Evolutionary conservation across 2,888 invertebrate genomes (phyloP).

Genomic region (Cartodere bifasciata): DNA sequence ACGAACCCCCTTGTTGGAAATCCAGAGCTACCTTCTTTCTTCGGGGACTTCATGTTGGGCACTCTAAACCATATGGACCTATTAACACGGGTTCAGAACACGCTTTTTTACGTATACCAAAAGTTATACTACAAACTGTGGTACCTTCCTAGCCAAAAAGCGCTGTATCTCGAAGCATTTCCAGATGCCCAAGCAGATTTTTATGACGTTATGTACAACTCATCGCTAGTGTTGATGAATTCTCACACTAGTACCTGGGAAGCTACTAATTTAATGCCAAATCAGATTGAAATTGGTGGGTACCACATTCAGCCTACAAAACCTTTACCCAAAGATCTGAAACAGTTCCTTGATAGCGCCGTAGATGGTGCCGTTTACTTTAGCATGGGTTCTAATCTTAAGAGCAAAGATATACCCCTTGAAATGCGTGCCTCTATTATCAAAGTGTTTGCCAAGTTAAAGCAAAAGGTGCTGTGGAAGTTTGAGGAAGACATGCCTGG

Average conservation of each 20-base stretch:
- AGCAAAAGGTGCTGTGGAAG: slow-evolving; percentile 41
- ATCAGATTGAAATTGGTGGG: slow-evolving; percentile 45
- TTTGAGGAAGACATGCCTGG: slow-evolving; percentile 35
- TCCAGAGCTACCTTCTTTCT: slow-evolving; percentile 33
- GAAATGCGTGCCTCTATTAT: slow-evolving; percentile 40
- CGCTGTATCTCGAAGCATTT: slow-evolving; percentile 20
- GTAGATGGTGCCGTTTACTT: slow-evolving; percentile 43
- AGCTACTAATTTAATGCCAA: slow-evolving; percentile 39
- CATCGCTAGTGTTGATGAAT: slow-evolving; percentile 24
- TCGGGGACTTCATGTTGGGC: slow-evolving; percentile 11
- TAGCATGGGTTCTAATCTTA: slow-evolving; percentile 47
- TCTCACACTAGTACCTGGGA: slow-evolving; percentile 38
- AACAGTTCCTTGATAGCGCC: slow-evolving; percentile 39
- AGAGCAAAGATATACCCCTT: slow-evolving; percentile 40
- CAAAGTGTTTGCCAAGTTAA: slow-evolving; percentile 43
- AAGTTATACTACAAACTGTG: slow-evolving; percentile 7
- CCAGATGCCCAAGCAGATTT: slow-evolving; percentile 21
- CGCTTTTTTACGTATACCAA: slow-evolving; percentile 13
- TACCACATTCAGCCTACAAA: slow-evolving; percentile 30
- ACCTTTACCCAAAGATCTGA: slow-evolving; percentile 33
- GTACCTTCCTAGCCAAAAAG: slow-evolving; percentile 17
- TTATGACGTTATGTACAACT: slow-evolving; percentile 20
- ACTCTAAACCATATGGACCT: slow-evolving; percentile 33
- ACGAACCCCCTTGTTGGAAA: slow-evolving; percentile 37
- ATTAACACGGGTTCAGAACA: slow-evolving; percentile 39